phyloP scores from a whole-genome alignment of 2,888 invertebrate genomes.

The Acleris emargana region DNA sequence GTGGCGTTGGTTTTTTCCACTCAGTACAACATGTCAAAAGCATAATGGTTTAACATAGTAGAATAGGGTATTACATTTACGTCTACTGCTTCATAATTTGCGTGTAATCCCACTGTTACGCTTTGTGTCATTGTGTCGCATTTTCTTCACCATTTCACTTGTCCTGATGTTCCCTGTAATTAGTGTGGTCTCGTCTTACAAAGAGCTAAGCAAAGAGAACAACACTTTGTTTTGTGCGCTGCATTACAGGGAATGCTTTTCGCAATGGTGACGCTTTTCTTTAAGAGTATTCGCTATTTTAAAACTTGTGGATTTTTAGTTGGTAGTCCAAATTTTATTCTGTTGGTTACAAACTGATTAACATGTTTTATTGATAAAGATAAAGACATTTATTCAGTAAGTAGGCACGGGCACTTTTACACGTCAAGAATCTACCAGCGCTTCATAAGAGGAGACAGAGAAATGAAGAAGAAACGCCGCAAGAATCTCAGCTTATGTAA shows the following conservation, averaged over 20 bases:
- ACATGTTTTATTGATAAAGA: too few species aligned
- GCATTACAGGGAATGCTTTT: slow-evolving; percentile 5
- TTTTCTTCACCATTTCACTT: slow-evolving; percentile 1
- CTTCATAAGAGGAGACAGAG: too few species aligned
- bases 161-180: not conserved
- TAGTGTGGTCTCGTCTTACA: not conserved
- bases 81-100: not conserved
- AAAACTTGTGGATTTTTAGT: not conserved
- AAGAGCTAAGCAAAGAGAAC: slow-evolving; percentile 6
- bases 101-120: not conserved
- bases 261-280: not conserved
- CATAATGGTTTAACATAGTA: too few species aligned
- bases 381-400: too few species aligned
- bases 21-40: too few species aligned
- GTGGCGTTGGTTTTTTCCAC: too few species aligned
- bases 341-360: too few species aligned
- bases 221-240: not conserved
- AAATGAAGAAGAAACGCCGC: too few species aligned
- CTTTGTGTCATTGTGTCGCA: not conserved
- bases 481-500: too few species aligned
- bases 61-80: not conserved
- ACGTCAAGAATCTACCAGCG: too few species aligned
- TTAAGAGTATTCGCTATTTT: not conserved
- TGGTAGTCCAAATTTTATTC: too few species aligned
- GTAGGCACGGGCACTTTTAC: too few species aligned